Evolutionary conservation across 2,888 invertebrate genomes (phyloP).

Genomic region (Acanthosepion pharaonis): DNA sequence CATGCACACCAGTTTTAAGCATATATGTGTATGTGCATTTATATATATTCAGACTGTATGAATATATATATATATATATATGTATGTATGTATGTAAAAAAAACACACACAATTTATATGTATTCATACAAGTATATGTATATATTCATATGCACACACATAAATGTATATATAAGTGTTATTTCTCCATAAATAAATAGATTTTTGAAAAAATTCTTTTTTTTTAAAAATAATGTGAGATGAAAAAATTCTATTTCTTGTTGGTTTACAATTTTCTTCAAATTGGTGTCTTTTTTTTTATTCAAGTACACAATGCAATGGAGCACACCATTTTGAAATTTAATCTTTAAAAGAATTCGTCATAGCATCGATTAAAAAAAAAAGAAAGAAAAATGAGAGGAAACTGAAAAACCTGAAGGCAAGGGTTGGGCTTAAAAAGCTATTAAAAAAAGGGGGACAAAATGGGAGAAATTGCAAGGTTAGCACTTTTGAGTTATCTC

Average conservation of each 20-base stretch:
- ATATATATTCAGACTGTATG: not conserved
- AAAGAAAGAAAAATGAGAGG: not conserved
- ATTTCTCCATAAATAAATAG: not conserved
- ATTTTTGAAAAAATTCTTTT: slow-evolving; percentile 15
- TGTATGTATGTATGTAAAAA: not conserved
- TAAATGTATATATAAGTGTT: not conserved
- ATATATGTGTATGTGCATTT: not conserved
- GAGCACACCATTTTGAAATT: not conserved
- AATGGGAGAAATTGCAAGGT: not conserved
- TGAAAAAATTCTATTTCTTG: slow-evolving; percentile 15
- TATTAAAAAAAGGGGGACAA: not conserved
- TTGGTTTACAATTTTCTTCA: not conserved
- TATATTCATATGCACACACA: not conserved
- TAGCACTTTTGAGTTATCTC: not conserved
- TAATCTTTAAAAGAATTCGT: not conserved
- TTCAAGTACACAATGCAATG: not conserved
- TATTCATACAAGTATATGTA: not conserved
- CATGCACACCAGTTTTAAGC: not conserved
- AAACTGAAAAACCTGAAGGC: not conserved
- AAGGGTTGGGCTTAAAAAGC: not conserved
- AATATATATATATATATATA: not conserved
- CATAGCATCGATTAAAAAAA: not conserved
- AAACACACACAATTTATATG: not conserved
- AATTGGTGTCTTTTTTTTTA: not conserved
- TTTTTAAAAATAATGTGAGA: not conserved